These are phyloP conservation scores for Turritopsis dohrnii DNA, from an alignment of 30 jellyfish, hydroid and myxozoan genomes.

Conservation along the genomic window DNA sequence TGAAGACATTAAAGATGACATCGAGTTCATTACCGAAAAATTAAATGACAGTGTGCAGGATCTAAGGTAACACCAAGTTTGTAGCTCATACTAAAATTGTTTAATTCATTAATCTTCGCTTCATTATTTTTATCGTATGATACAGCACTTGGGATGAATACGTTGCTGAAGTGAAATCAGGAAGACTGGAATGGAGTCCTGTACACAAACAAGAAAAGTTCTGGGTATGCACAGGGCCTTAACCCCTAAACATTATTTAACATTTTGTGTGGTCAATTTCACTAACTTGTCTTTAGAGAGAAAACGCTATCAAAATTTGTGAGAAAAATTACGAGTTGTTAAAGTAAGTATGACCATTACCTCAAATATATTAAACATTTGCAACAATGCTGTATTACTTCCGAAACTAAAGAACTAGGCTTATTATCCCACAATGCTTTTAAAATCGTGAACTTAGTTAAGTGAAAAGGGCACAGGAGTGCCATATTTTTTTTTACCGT, in stretches of 20 bases:
- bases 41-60: constrained; percentile 79
- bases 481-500: too few relatives aligned
- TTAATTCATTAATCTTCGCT: too few relatives aligned
- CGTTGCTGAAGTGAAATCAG: constrained; percentile 96
- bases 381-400: too few relatives aligned
- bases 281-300: constrained; percentile 52
- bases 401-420: too few relatives aligned
- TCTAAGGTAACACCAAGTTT: constrained; percentile 45
- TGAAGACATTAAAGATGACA: constrained; percentile 90
- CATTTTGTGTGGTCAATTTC: neutral
- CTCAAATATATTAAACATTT: too few relatives aligned
- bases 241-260: neutral
- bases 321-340: constrained; percentile 84
- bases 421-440: too few relatives aligned
- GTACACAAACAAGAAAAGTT: constrained; percentile 92
- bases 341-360: constrained; percentile 53
- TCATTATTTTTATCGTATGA: neutral
- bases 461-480: too few relatives aligned
- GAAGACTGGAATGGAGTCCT: constrained; percentile 99
- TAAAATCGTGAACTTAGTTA: too few relatives aligned
- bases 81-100: neutral
- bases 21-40: constrained; percentile 66
- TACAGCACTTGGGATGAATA: constrained; percentile 95
- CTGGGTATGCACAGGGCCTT: constrained; percentile 51
- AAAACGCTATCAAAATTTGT: constrained; percentile 71